phyloP scores from a whole-genome alignment of 2,888 invertebrate species.

The Stenodema calcarata region DNA sequence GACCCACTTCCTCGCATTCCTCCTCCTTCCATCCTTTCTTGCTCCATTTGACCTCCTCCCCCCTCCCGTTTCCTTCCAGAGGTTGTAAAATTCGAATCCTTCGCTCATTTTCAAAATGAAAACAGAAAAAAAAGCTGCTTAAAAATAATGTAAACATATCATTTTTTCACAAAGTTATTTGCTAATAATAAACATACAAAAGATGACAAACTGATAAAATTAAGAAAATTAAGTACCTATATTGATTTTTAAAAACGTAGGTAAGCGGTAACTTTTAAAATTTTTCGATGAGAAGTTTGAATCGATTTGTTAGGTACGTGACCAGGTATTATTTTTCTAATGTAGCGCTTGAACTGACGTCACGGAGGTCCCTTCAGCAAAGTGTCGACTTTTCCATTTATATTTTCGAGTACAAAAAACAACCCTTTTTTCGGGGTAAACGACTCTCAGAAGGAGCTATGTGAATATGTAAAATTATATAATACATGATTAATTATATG shows the following conservation, averaged over 20 bases:
- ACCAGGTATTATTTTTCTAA: constrained; percentile 43
- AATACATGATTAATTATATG: constrained; percentile 54
- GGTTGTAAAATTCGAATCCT: constrained; percentile 6
- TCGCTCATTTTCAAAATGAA: constrained; percentile 23
- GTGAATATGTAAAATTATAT: constrained; percentile 55
- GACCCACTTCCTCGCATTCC: neutral
- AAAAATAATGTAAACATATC: constrained; percentile 32
- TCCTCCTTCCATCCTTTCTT: neutral
- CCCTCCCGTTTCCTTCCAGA: too few species aligned
- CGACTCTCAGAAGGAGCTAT: constrained; percentile 50
- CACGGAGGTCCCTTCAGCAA: constrained; percentile 47
- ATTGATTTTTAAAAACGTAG: constrained; percentile 5
- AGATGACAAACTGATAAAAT: constrained; percentile 3
- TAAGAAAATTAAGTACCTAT: neutral
- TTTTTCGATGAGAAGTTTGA: constrained; percentile 13
- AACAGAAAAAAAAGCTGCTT: neutral
- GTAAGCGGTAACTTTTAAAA: constrained; percentile 9
- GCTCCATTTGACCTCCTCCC: neutral
- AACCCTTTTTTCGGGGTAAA: neutral
- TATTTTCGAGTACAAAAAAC: neutral
- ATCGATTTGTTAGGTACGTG: constrained; percentile 28
- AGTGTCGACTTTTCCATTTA: constrained; percentile 32
- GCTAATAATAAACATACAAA: constrained; percentile 7
- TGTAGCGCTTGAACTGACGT: constrained; percentile 42
- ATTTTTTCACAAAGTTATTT: constrained; percentile 24